A percentile compares a stretch with the other conserved stretches of the same genome.
These are phyloP conservation scores for Trinorchestia longiramus DNA, from an alignment of 1,140 invertebrate genomes.

Conservation along the genomic window DNA sequence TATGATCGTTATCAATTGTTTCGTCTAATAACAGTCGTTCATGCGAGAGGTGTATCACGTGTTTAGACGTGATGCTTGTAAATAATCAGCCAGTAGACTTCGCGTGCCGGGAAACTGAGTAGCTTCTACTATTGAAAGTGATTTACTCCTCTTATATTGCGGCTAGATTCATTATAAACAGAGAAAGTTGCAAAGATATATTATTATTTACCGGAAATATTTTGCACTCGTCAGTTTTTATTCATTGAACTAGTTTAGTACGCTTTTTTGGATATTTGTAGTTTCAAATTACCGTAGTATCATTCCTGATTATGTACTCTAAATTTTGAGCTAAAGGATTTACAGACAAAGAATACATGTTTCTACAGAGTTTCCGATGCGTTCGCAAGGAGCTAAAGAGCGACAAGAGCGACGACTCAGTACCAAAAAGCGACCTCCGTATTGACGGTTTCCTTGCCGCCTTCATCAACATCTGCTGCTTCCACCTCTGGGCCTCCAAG, in stretches of 20 bases:
- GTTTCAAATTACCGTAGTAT: too few species aligned
- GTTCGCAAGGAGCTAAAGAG: conserved; percentile 30
- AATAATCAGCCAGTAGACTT: neutral
- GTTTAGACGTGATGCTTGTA: too few species aligned
- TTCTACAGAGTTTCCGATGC: conserved; percentile 5
- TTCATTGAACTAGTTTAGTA: too few species aligned
- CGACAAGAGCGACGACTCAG: neutral
- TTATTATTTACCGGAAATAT: neutral
- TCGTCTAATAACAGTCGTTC: too few species aligned
- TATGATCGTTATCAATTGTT: too few species aligned
- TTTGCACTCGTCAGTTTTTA: too few species aligned
- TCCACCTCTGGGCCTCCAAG: conserved; percentile 53
- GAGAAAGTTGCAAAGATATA: neutral
- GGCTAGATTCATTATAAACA: neutral
- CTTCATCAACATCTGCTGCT: conserved; percentile 57
- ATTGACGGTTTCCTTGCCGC: conserved; percentile 36
- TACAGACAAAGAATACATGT: neutral
- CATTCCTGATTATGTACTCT: too few species aligned
- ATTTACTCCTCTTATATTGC: neutral
- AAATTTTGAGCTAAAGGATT: too few species aligned
- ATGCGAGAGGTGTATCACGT: too few species aligned
- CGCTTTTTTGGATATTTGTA: too few species aligned
- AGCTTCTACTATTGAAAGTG: neutral
- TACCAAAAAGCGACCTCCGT: neutral
- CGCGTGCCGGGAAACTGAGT: neutral